These are phyloP conservation scores for Temnopleurus reevesii DNA, from an alignment of 53 echinoderm and acorn worm genomes.

Conservation along the genomic window DNA sequence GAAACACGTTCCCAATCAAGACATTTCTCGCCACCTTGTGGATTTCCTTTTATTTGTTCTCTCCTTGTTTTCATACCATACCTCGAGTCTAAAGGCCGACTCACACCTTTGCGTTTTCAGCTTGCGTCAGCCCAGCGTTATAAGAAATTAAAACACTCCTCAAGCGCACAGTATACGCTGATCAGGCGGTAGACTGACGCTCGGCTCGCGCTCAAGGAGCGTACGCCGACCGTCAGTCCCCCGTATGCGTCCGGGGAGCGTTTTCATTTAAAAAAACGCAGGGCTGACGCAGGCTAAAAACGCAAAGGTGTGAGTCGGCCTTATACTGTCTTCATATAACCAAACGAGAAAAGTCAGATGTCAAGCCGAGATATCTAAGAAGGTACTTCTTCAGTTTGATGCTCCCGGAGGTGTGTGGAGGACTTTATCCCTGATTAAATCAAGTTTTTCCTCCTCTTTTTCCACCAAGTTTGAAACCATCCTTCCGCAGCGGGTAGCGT, in stretches of 20 bases:
- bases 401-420: constrained; percentile 26
- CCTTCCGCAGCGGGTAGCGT: neutral
- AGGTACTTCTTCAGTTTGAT: neutral
- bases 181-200: too few relatives aligned
- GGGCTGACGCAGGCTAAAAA: too few relatives aligned
- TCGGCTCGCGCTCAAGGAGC: too few relatives aligned
- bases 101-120: too few relatives aligned
- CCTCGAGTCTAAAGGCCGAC: neutral
- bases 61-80: neutral
- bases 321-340: neutral
- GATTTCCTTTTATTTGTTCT: neutral
- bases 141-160: too few relatives aligned
- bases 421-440: constrained; percentile 58
- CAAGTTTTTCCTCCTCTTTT: constrained; percentile 29
- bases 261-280: too few relatives aligned
- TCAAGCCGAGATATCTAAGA: constrained; percentile 21
- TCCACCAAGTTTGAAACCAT: neutral
- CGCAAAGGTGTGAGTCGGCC: too few relatives aligned
- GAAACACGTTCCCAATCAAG: constrained; percentile 51
- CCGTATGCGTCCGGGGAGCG: too few relatives aligned
- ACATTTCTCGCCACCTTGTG: neutral
- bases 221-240: too few relatives aligned
- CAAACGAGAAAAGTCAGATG: constrained; percentile 40
- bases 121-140: too few relatives aligned
- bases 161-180: too few relatives aligned